Percentiles rank a stretch among this genome's conserved stretches.
Conservation (phyloP, 2,888 invertebrate genomes). For the Troides aeacus region DNA sequence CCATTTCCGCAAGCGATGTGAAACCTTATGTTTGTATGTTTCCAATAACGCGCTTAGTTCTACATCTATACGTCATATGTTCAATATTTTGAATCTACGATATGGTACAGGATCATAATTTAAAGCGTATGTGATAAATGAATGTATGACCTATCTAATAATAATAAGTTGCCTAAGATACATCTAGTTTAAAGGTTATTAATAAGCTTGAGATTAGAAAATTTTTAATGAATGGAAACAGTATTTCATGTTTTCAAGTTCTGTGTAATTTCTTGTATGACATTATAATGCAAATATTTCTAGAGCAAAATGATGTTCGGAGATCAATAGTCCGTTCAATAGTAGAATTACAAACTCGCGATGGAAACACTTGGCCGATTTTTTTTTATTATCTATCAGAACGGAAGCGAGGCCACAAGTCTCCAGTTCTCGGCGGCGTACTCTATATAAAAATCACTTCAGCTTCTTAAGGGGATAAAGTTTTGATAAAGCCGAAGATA, state of each 20-base stretch:
- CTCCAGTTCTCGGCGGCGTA: slow-evolving; percentile 4
- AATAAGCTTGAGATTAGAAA: too few relatives aligned
- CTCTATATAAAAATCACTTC: slow-evolving; percentile 24
- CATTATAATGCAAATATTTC: not conserved
- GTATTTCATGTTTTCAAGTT: too few relatives aligned
- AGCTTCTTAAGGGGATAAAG: slow-evolving; percentile 26
- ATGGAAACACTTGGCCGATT: slow-evolving; percentile 26
- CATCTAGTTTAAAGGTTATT: too few relatives aligned
- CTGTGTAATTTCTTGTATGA: not conserved
- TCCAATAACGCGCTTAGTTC: not conserved
- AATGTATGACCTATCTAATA: too few relatives aligned
- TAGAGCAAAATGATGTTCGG: not conserved
- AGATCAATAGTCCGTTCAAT: not conserved
- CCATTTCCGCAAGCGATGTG: slow-evolving; percentile 8
- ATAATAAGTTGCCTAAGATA: too few relatives aligned
- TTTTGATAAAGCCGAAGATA: slow-evolving; percentile 27
- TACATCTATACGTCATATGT: not conserved
- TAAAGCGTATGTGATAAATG: too few relatives aligned
- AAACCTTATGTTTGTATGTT: slow-evolving; percentile 23
- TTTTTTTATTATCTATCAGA: slow-evolving; percentile 25
- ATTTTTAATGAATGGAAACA: too few relatives aligned
- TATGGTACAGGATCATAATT: too few relatives aligned
- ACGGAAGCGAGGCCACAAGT: not conserved
- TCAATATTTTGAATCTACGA: too few relatives aligned
- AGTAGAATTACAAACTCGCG: slow-evolving; percentile 4